These are phyloP conservation scores for Leptoclinus maculatus DNA, from an alignment of 2,797 vertebrate genomes.

Conservation along the genomic window DNA sequence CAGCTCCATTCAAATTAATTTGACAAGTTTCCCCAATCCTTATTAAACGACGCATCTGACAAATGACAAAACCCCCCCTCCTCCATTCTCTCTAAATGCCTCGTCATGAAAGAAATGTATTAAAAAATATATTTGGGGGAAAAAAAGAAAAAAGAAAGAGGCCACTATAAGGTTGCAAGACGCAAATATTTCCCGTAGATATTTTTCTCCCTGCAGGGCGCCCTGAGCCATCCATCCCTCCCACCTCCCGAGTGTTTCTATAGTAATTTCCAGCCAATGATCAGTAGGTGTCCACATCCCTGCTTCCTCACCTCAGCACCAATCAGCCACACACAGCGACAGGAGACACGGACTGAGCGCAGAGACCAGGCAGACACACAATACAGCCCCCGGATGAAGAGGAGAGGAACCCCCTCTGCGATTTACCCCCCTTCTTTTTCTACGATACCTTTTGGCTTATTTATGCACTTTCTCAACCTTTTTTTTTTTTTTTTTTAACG, in stretches of 20 bases:
- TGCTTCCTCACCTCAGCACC: constrained; percentile 94
- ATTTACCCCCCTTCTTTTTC: constrained; percentile 21
- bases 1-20: constrained; percentile 86
- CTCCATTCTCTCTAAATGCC: constrained; percentile 52
- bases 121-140: constrained; percentile 31
- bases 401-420: constrained; percentile 70
- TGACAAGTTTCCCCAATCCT: constrained; percentile 83
- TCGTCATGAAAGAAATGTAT: constrained; percentile 67
- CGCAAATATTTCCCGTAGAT: constrained; percentile 71
- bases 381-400: constrained; percentile 76
- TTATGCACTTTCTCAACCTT: constrained; percentile 74
- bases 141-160: background rate
- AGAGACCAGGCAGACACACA: constrained; percentile 79
- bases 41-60: constrained; percentile 76
- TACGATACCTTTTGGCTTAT: constrained; percentile 62
- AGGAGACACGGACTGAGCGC: constrained; percentile 89
- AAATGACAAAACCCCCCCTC: constrained; percentile 58
- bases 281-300: constrained; percentile 92
- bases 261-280: constrained; percentile 95
- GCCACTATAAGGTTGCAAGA: constrained; percentile 59
- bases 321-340: constrained; percentile 92
- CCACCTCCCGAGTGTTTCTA: constrained; percentile 89
- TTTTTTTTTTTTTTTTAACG: constrained; percentile 53
- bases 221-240: constrained; percentile 77
- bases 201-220: constrained; percentile 70